A percentile compares a stretch with the other conserved stretches of the same genome.
Conservation (phyloP, 2,113 vertebrate species). For the Phaethornis superciliosus region DNA sequence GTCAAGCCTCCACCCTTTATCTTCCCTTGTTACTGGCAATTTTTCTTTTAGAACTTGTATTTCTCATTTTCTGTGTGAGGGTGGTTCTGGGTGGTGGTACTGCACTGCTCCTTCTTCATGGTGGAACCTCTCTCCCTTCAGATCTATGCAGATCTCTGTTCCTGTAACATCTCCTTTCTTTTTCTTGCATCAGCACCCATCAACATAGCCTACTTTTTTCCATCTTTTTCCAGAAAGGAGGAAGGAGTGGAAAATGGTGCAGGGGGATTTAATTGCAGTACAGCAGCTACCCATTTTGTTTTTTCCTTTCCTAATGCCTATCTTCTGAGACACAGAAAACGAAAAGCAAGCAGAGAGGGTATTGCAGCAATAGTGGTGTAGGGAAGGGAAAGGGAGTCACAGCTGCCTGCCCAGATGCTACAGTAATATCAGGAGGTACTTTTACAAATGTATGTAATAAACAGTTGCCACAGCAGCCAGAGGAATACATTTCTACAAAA, state of each 20-base stretch:
- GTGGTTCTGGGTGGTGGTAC: not conserved
- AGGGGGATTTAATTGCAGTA: not conserved
- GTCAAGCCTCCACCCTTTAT: not conserved
- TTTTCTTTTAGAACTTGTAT: not conserved
- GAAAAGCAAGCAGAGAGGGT: not conserved
- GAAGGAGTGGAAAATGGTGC: not conserved
- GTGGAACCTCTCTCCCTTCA: not conserved
- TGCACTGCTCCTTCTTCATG: not conserved
- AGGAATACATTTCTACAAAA: slow-evolving; percentile 37
- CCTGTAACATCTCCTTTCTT: not conserved
- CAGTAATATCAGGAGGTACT: slow-evolving; percentile 21
- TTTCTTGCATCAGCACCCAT: not conserved
- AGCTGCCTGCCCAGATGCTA: slow-evolving; percentile 51
- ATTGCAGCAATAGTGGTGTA: not conserved
- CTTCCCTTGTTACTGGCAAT: not conserved
- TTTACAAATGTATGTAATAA: slow-evolving; percentile 60
- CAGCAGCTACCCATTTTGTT: not conserved
- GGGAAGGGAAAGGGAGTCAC: slow-evolving; percentile 9
- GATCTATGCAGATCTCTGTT: not conserved
- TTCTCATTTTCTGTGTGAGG: not conserved
- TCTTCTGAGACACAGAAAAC: not conserved
- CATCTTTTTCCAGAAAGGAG: not conserved
- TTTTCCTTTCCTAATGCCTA: not conserved
- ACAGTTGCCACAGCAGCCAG: slow-evolving; percentile 64
- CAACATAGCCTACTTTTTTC: not conserved